A percentile compares a stretch with the other conserved stretches of the same genome.
Conservation (phyloP, 2,113 vertebrate genomes). For the Verasper variegatus region DNA sequence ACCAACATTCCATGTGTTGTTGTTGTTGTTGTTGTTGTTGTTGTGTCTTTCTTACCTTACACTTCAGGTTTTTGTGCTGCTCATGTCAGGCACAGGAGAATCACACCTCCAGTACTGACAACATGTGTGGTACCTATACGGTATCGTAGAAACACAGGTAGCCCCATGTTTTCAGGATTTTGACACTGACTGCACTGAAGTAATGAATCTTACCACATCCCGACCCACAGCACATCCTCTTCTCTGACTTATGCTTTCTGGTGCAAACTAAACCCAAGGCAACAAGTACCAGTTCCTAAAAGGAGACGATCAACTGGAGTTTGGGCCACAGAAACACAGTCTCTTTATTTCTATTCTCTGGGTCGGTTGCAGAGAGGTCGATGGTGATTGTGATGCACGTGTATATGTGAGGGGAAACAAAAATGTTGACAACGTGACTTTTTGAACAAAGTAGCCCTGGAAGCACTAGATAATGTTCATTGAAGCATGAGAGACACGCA, state of each 20-base stretch:
- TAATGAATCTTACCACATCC: too few relatives aligned
- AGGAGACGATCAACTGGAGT: too few relatives aligned
- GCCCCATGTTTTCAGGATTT: too few relatives aligned
- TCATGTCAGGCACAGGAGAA: background rate
- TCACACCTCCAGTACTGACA: background rate
- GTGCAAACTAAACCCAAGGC: too few relatives aligned
- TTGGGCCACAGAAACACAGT: slow-evolving; percentile 17
- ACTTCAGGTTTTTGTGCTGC: background rate
- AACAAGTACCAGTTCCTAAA: too few relatives aligned
- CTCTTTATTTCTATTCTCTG: slow-evolving; percentile 42
- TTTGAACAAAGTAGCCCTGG: slow-evolving; percentile 45
- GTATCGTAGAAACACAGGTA: too few relatives aligned
- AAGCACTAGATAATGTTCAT: slow-evolving; percentile 34
- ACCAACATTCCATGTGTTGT: background rate
- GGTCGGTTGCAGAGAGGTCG: slow-evolving; percentile 22
- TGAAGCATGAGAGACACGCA: slow-evolving; percentile 50
- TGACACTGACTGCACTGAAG: too few relatives aligned
- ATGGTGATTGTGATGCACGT: slow-evolving; percentile 26
- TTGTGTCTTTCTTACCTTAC: too few relatives aligned
- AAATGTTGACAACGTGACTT: slow-evolving; percentile 31
- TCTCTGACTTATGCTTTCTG: too few relatives aligned
- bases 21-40: background rate
- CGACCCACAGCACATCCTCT: too few relatives aligned
- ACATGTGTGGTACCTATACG: too few relatives aligned
- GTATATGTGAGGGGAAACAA: slow-evolving; percentile 13